phyloP scores from a whole-genome alignment of 2,113 vertebrate genomes.

The Elaphurus davidianus region DNA sequence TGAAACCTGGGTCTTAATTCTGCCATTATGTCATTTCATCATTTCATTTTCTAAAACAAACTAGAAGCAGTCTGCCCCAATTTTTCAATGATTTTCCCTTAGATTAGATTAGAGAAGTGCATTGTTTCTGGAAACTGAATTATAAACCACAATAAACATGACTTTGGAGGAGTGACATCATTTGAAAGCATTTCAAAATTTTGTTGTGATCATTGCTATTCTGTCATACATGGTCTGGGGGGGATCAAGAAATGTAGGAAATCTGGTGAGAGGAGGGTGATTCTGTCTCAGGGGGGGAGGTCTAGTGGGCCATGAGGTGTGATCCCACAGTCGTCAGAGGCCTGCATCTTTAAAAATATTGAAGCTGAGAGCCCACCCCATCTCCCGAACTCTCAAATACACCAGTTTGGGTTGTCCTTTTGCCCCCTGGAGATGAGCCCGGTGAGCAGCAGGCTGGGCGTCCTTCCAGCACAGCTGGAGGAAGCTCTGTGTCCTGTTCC shows the following conservation, averaged over 20 bases:
- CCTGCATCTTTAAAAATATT: neutral
- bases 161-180: neutral
- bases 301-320: neutral
- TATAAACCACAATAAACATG: neutral
- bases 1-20: neutral
- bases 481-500: neutral
- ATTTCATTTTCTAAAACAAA: slow-evolving; percentile 5
- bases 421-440: slow-evolving; percentile 45
- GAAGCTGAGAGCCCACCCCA: neutral
- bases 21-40: neutral
- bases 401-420: slow-evolving; percentile 39
- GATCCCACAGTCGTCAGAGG: neutral
- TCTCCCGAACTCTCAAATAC: neutral
- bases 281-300: neutral
- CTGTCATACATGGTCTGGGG: neutral
- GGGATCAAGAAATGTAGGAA: neutral
- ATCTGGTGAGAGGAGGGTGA: neutral
- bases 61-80: neutral
- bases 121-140: neutral
- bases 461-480: neutral
- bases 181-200: neutral
- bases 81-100: neutral
- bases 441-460: neutral
- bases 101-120: neutral
- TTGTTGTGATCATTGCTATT: neutral